These are phyloP conservation scores for Nautilus pompilius DNA, from an alignment of 1,140 invertebrate genomes.

Conservation along the genomic window DNA sequence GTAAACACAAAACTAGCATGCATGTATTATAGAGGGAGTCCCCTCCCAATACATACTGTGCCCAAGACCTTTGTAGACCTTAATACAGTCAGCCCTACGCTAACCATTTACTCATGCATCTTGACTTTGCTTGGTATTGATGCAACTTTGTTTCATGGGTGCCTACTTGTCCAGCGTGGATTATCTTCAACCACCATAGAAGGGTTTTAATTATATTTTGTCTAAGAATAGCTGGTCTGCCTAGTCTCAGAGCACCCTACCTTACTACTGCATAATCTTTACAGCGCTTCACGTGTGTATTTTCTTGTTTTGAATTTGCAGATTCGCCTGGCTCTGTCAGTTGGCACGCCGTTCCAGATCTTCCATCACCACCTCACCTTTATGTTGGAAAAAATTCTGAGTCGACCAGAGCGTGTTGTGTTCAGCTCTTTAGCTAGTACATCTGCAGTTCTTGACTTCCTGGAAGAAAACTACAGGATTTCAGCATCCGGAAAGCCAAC, in stretches of 20 bases:
- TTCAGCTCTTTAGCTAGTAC: conserved; percentile 77
- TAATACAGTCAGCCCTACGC: too few relatives aligned
- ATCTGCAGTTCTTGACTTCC: conserved; percentile 69
- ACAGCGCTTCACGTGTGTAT: too few relatives aligned
- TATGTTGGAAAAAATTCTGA: conserved; percentile 81
- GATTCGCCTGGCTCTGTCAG: conserved; percentile 60
- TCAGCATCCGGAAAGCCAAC: too few relatives aligned
- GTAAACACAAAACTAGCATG: too few relatives aligned
- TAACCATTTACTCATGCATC: too few relatives aligned
- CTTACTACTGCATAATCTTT: background rate
- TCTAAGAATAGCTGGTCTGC: background rate
- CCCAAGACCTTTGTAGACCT: too few relatives aligned
- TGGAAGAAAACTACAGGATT: conserved; percentile 60
- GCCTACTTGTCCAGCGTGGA: too few relatives aligned
- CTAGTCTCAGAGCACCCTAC: background rate
- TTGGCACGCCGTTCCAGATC: conserved; percentile 69
- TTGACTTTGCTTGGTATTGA: too few relatives aligned
- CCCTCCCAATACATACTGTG: too few relatives aligned
- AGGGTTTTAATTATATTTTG: background rate
- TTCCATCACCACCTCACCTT: conserved; percentile 93
- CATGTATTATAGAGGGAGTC: too few relatives aligned
- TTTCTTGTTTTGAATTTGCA: conserved; percentile 17
- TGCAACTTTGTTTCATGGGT: too few relatives aligned
- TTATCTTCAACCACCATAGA: too few relatives aligned
- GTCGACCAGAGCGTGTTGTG: conserved; percentile 66